Evolutionary conservation across 1,140 invertebrate species (phyloP).

Genomic region (Condylostylus longicornis): DNA sequence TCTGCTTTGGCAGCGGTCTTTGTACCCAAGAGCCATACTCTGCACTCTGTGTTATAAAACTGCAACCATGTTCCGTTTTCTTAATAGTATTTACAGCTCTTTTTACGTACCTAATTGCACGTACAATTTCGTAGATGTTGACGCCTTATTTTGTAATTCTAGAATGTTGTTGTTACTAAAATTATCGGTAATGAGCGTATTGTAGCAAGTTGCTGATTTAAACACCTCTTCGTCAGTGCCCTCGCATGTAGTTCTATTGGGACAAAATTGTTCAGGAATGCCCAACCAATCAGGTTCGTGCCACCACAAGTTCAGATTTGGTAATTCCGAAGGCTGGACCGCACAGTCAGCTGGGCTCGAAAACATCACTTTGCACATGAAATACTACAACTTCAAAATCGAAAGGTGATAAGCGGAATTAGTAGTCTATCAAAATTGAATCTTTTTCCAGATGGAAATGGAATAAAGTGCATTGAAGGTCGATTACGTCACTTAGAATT

Average conservation of each 20-base stretch:
- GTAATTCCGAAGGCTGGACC: neutral
- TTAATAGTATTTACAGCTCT: neutral
- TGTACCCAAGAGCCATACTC: no score
- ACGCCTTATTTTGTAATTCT: neutral
- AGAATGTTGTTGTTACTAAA: neutral
- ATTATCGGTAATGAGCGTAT: neutral
- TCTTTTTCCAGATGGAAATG: no score
- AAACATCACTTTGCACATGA: no score
- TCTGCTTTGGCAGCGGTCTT: no score
- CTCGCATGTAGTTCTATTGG: slow-evolving; percentile 20
- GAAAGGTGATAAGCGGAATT: no score
- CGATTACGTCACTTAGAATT: no score
- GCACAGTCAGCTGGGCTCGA: slow-evolving; percentile 16
- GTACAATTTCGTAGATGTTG: neutral
- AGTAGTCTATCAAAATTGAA: no score
- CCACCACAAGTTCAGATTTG: neutral
- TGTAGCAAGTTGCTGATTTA: neutral
- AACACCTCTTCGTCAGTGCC: neutral
- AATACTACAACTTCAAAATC: no score
- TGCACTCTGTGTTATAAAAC: no score
- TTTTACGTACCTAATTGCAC: neutral
- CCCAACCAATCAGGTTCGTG: neutral
- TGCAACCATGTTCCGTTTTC: neutral
- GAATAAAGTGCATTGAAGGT: no score
- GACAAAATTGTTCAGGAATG: no score